Base-by-base conservation (phyloP, 2,113 vertebrate species). In the Dolichallabes microphthalmus region DNA sequence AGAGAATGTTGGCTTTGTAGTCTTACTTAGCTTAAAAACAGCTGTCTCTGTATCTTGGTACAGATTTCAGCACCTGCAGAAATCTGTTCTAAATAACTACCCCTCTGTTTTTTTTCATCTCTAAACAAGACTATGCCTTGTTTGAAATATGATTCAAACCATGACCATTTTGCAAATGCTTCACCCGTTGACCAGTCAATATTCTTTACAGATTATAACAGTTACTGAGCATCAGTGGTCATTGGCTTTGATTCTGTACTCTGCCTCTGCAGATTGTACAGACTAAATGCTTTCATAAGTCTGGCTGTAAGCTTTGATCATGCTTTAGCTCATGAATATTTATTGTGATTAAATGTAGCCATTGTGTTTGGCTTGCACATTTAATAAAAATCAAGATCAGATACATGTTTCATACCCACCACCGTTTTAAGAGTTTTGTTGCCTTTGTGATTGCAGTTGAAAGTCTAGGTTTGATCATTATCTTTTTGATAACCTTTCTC, bases 391-490 rank as follows among this genome's bases (percentile, higher is more conserved):
- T 30, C 8, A 15, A 22, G 30, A 30, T 58, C 53, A 25, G 53
- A 79, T 27, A n/a, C 66, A 57, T 79, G 57, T 12, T 32, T 58
- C 71, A 39, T 14, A 58, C 55, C 35, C 52, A 58, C 68, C 55
- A 85, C 81, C 60, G 52, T 77, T 77, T 77, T 35, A 60, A 58
- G 75, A 52, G 55, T 82, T 82, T 82, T 50, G 63, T 82, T 86
- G 69, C 77, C 82, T 81, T 80, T 39, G 84, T 55, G 45, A 55
- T 82, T 74, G 66, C 25, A 52, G 63, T 84, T 81, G 20, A 52
- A 63, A 75, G 19, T 82, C 22, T 74, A 82, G 82, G 74, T 75
- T 39, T 84, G 85, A 53, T 83, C 39, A 76, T 86, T 82, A 58
- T 69, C 53, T 81, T 83, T 45, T 76, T 71, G 3, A 55, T 63